Conservation (phyloP, 1,140 invertebrate genomes). For the Riptortus pedestris region DNA sequence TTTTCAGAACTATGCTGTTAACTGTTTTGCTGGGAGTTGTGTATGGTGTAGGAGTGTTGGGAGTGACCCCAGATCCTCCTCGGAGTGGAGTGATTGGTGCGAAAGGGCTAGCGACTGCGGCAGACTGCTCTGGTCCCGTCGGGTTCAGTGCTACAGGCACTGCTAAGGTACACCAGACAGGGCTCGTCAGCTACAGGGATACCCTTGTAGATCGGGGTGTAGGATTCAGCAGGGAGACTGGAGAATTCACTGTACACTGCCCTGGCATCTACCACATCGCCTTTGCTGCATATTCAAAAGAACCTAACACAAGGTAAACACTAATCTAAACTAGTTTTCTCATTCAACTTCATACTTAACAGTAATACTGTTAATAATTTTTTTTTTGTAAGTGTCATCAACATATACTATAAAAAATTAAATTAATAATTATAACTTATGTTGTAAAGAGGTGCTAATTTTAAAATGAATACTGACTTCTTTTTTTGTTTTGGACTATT, state of each 20-base stretch:
- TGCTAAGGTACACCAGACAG: constrained; percentile 30
- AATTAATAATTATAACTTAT: too few relatives aligned
- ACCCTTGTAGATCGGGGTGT: constrained; percentile 40
- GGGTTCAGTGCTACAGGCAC: constrained; percentile 38
- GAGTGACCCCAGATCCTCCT: constrained; percentile 19
- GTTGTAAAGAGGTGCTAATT: too few relatives aligned
- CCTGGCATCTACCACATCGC: constrained; percentile 44
- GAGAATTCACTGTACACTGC: constrained; percentile 43
- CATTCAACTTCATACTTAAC: not conserved
- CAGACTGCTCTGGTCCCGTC: constrained; percentile 40
- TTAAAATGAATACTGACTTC: too few relatives aligned
- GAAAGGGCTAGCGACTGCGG: constrained; percentile 35
- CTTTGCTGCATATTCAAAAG: constrained; percentile 37
- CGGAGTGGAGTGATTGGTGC: constrained; percentile 25
- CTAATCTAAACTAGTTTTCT: not conserved
- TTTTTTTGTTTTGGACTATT: too few relatives aligned
- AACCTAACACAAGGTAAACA: constrained; percentile 26
- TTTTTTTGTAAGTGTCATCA: not conserved
- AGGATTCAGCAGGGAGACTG: constrained; percentile 40
- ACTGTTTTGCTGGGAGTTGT: too few relatives aligned
- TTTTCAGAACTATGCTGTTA: too few relatives aligned
- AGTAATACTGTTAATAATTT: not conserved
- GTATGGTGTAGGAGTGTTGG: too few relatives aligned
- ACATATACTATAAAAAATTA: not conserved
- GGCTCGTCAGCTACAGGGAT: constrained; percentile 31